Evolutionary conservation across 2,888 invertebrate species (phyloP).

Genomic region (Cosmopolites sordidus): DNA sequence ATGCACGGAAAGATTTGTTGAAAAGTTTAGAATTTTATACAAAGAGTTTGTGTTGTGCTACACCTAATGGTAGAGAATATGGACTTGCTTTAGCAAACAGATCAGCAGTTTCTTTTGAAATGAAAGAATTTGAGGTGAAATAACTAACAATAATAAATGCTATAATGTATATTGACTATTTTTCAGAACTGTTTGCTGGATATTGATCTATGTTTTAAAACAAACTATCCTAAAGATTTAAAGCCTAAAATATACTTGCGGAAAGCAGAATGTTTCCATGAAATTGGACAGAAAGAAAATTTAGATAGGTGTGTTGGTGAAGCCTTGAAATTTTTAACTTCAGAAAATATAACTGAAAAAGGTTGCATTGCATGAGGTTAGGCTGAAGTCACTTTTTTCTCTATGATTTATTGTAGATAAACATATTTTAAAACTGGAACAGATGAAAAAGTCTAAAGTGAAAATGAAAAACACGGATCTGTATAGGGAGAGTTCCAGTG

Average conservation of each 20-base stretch:
- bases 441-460: slow-evolving; percentile 36
- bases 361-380: slow-evolving; percentile 19
- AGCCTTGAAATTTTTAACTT: slow-evolving; percentile 32
- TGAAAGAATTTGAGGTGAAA: slow-evolving; percentile 57
- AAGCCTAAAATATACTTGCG: slow-evolving; percentile 64
- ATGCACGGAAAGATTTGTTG: slow-evolving; percentile 51
- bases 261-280: slow-evolving; percentile 60
- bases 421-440: slow-evolving; percentile 36
- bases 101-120: slow-evolving; percentile 61
- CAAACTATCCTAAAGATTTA: slow-evolving; percentile 59
- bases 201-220: slow-evolving; percentile 56
- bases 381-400: background rate
- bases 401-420: slow-evolving; percentile 34
- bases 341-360: slow-evolving; percentile 34
- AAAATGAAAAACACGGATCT: slow-evolving; percentile 29
- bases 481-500: slow-evolving; percentile 33
- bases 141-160: background rate
- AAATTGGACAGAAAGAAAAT: slow-evolving; percentile 45
- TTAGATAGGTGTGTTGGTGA: slow-evolving; percentile 36
- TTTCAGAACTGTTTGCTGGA: slow-evolving; percentile 61
- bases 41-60: slow-evolving; percentile 59
- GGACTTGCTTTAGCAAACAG: slow-evolving; percentile 64
- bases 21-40: slow-evolving; percentile 59
- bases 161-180: background rate
- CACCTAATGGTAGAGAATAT: slow-evolving; percentile 54